Evolutionary conservation across 2,888 invertebrate species (phyloP), one percentile per base, ranked within the genome.

Genomic region (Caenorhabditis macrosperma): DNA sequence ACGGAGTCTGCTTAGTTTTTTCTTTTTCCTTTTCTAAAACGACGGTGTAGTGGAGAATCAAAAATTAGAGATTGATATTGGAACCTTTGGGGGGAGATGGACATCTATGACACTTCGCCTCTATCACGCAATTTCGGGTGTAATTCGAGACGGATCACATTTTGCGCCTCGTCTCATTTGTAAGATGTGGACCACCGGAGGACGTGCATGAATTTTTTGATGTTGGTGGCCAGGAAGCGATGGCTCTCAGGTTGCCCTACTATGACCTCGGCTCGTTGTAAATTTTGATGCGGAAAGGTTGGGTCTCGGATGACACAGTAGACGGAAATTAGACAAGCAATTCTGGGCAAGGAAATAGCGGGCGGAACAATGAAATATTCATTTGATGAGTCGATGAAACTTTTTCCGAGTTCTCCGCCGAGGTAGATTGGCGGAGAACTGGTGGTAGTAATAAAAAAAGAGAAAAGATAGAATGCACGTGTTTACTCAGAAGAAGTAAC

Each of bases 101-200:
- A n/a, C n/a, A n/a, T n/a, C n/a, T n/a, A n/a, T n/a, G 28, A 28
- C 28, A n/a, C 30, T 30, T 38, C 60, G 61, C 69, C 28, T 59
- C 41, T 41, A 61, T 59, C 77, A 71, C 71, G 77, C 77, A 41
- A 78, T 78, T 72, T 60, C 59, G 55, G 64, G 59, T 71, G 78
- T 71, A 78, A 78, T 71, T 46, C 22, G 71, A 78, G 71, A 78
- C 24, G 64, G 74, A 71, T 71, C 71, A 68, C 52, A 54, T 66
- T 59, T 64, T 63, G 52, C n/a, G 52, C 60, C 30, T 59, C 66
- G 41, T 48, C 38, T 61, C 22, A 46, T 38, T 20, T 46, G 48
- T 54, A 54, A 48, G 17, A 54, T 64, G 30, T 30, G n/a, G n/a
- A n/a, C n/a, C n/a, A n/a, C n/a, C n/a, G n/a, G n/a, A n/a, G n/a